Conservation (phyloP, 2,113 vertebrate species). For the Oncorhynchus keta region DNA sequence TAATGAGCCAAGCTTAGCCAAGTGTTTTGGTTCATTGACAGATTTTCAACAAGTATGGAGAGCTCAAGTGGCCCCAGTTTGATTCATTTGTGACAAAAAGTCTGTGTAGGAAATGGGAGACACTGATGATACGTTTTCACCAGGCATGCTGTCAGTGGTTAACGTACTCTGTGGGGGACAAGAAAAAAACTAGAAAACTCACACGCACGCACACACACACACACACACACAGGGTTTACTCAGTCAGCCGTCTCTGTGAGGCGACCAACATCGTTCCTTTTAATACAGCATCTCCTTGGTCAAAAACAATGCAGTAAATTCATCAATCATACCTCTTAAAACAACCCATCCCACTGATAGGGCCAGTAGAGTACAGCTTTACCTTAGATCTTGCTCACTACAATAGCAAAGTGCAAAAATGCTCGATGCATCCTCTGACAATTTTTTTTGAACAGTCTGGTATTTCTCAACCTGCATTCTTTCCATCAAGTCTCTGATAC, state of each 20-base stretch:
- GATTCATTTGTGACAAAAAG: slow-evolving; percentile 20
- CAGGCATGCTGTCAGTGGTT: neutral
- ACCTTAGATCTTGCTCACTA: slow-evolving; percentile 40
- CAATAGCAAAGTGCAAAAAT: slow-evolving; percentile 32
- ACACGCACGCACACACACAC: too few relatives aligned
- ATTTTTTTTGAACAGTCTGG: slow-evolving; percentile 12
- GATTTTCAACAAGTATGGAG: slow-evolving; percentile 10
- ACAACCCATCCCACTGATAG: slow-evolving; percentile 43
- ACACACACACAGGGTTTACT: neutral
- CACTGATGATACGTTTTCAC: neutral
- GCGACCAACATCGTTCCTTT: neutral
- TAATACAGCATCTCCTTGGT: slow-evolving; percentile 9
- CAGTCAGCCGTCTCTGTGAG: neutral
- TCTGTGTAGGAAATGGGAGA: slow-evolving; percentile 18
- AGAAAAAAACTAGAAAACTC: neutral
- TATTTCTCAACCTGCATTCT: slow-evolving; percentile 33
- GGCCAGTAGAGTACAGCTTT: slow-evolving; percentile 26
- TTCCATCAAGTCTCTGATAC: slow-evolving; percentile 39
- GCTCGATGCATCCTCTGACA: slow-evolving; percentile 25
- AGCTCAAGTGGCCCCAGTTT: neutral
- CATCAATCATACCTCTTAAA: slow-evolving; percentile 15
- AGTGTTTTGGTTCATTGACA: slow-evolving; percentile 22
- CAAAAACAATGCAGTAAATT: slow-evolving; percentile 42
- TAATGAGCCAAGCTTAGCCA: slow-evolving; percentile 11
- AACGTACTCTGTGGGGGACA: neutral